Conservation (phyloP, 1,140 invertebrate genomes). For the Brachionus plicatilis region DNA sequence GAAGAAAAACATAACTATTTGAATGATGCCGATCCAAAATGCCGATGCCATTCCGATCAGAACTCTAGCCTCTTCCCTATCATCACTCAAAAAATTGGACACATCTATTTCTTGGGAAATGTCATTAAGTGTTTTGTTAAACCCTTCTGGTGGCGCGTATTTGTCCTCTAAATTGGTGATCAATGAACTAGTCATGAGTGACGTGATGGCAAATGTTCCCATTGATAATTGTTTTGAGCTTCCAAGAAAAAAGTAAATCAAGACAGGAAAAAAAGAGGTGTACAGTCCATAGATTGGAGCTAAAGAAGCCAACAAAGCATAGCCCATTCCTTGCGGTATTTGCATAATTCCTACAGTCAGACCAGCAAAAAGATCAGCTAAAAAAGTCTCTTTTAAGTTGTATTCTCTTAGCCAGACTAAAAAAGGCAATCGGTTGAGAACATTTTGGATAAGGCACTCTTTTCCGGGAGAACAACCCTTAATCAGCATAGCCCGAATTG, state of each 20-base stretch:
- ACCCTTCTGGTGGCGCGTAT: neutral
- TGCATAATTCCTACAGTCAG: conserved; percentile 57
- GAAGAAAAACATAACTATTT: conserved; percentile 50
- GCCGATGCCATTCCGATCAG: neutral
- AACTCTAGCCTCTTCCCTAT: neutral
- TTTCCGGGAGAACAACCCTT: neutral
- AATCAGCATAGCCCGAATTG: neutral
- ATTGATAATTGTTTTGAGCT: conserved; percentile 85
- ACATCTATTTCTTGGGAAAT: neutral
- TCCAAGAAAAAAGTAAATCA: conserved; percentile 81
- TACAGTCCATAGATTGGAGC: conserved; percentile 83
- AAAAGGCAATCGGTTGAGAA: conserved; percentile 46
- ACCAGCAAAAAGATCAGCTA: conserved; percentile 55
- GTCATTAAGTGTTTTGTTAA: neutral
- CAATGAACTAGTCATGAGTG: conserved; percentile 65
- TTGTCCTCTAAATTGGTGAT: neutral
- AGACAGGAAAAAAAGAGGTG: conserved; percentile 85
- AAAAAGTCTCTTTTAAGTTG: conserved; percentile 49
- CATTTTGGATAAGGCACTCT: neutral
- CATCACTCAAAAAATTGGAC: neutral
- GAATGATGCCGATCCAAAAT: neutral
- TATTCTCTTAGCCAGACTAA: conserved; percentile 52
- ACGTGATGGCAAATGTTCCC: conserved; percentile 81
- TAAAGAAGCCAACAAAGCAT: conserved; percentile 77
- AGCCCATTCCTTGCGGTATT: conserved; percentile 67